Percentiles rank a stretch among this genome's conserved stretches.
Evolutionary conservation across 2,797 vertebrate genomes (phyloP).

Genomic region (Falco concolor): DNA sequence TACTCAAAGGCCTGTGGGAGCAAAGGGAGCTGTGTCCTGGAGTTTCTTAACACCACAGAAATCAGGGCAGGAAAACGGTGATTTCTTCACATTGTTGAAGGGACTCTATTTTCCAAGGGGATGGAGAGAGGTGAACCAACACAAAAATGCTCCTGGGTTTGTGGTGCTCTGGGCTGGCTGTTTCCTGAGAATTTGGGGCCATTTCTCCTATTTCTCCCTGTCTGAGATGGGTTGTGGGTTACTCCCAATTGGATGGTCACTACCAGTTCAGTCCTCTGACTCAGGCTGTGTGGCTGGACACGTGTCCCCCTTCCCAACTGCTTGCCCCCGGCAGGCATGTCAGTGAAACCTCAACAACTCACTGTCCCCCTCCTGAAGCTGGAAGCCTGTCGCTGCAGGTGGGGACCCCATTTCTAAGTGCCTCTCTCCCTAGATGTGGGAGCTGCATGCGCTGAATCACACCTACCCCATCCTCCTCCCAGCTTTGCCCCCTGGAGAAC

Average conservation of each 20-base stretch:
- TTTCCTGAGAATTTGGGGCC: background rate
- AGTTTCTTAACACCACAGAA: accelerated
- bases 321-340: background rate
- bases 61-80: background rate
- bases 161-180: background rate
- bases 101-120: background rate
- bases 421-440: background rate
- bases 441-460: background rate
- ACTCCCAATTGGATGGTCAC: accelerated
- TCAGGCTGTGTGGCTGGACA: background rate
- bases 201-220: background rate
- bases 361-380: background rate
- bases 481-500: background rate
- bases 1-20: background rate
- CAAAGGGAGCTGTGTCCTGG: background rate
- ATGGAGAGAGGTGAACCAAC: background rate
- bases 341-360: background rate
- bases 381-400: background rate
- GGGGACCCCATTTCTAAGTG: background rate
- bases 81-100: background rate
- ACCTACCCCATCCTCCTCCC: background rate
- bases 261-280: background rate
- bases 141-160: background rate
- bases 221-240: background rate
- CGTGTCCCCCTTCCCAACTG: background rate